Base-by-base conservation (phyloP, 2,888 invertebrate genomes). In the Mesoligia furuncula region DNA sequence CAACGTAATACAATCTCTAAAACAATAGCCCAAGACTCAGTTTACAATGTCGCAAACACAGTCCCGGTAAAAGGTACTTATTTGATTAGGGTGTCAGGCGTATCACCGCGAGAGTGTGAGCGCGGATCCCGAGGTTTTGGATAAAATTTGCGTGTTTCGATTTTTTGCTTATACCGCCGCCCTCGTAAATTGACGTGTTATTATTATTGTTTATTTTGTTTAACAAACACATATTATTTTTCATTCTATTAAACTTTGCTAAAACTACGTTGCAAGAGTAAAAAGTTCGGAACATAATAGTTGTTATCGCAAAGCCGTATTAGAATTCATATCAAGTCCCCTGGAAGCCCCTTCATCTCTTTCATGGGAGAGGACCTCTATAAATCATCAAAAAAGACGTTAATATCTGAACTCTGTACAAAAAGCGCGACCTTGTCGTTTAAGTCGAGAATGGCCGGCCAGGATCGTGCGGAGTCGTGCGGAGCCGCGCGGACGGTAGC, bases 71-170 rank as follows among this genome's bases (percentile, higher is more conserved):
- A 96, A 96, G 96, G 96, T 96, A 96, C 96, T 96, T 96, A 96
- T 96, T 96, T 96, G 96, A 96, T 96, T 96, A 96, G 96, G 96
- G 96, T 96, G 96, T 96, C 96, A 96, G 95, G 93, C 95, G 95
- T 96, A 96, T 96, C 96, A 95, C 96, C 95, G 95, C 94, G 95
- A 94, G 95, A 94, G 96, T 96, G 95, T 95, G 95, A 95, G 95
- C 94, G 93, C 91, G 90, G 91, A 93, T 91, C 93, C 93, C 95
- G 94, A 94, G 96, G 96, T 96, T 96, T 96, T 93, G 94, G 95
- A 95, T 96, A 95, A 95, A 95, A 95, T 95, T 95, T 95, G 95
- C 94, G 95, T 95, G 93, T 95, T 95, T 95, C 94, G 95, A 95
- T 95, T 95, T 96, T 94, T 95, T 95, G 90, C 90, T 91, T 90